Evolutionary conservation across 2,113 vertebrate species (phyloP).

Genomic region (Marcusenius ussheri): DNA sequence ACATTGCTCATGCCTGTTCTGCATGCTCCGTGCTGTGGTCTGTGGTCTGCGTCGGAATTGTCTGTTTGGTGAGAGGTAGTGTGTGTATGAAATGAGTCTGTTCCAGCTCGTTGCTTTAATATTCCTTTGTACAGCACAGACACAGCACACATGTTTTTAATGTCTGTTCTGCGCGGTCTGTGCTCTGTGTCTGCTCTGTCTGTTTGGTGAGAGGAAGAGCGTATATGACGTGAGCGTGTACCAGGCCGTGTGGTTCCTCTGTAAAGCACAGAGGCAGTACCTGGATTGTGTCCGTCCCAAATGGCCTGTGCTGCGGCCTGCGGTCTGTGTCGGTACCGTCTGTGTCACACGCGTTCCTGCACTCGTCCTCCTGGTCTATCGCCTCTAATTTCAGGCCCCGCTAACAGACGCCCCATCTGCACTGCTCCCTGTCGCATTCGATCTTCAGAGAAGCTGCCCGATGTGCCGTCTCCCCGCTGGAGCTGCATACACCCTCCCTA

Average conservation of each 20-base stretch:
- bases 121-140: not conserved
- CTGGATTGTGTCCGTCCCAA: not conserved
- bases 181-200: not conserved
- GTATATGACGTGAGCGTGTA: not conserved
- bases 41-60: not conserved
- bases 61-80: not conserved
- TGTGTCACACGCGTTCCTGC: constrained; percentile 20
- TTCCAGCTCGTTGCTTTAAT: not conserved
- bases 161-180: not conserved
- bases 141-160: not conserved
- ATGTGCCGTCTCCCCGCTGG: constrained; percentile 46
- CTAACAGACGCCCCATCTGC: constrained; percentile 38
- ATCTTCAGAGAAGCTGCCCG: constrained; percentile 20
- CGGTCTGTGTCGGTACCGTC: not conserved
- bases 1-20: not conserved
- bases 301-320: not conserved
- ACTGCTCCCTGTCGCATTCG: not conserved
- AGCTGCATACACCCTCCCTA: constrained; percentile 50
- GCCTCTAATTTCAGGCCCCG: constrained; percentile 47
- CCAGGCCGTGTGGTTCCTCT: not conserved
- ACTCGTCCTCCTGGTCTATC: constrained; percentile 51
- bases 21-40: not conserved
- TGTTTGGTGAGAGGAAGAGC: not conserved
- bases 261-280: constrained; percentile 10
- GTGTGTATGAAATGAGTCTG: not conserved